Base-by-base conservation (phyloP, 2,888 invertebrate genomes). In the Ornithoptera priamus region DNA sequence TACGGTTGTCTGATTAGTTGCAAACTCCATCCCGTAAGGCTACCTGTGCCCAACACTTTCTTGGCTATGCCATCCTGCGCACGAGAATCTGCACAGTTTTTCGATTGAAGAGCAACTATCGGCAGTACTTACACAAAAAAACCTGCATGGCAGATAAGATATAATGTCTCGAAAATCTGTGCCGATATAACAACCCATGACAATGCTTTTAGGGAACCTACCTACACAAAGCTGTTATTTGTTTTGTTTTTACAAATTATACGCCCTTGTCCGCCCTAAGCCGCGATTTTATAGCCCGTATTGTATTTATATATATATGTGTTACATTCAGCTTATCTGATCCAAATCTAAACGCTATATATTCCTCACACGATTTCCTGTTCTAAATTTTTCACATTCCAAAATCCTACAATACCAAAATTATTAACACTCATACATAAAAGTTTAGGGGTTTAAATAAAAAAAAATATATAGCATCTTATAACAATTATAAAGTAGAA, bases 161-260 rank as follows among this genome's bases (percentile, higher is more conserved):
- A 30, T 63, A 39, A 53, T 50, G n/a, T 36, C 30, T 72, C 70
- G 64, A 69, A 70, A 71, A 69, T 73, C 86, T 89, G 83, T 83
- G 83, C 83, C 82, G 82, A 82, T 78, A 74, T 77, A 80, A 84
- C 75, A 82, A 86, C 83, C 70, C 86, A 85, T 89, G 81, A 86
- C 78, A 82, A 79, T 81, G 93, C 93, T 93, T 93, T 84, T 93
- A 93, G 92, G 93, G 87, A 81, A 90, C 82, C 70, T 81, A 92
- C 92, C 67, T 81, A 92, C 92, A 91, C 89, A 88, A 82, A 85
- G 92, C 90, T 91, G 90, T 83, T 86, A 80, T 90, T 83, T 88
- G 82, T 89, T 80, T 89, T 82, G 89, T 87, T 88, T 85, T 86
- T 81, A 85, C 80, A 76, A 85, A 83, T 86, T 79, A 81, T 85